Evolutionary conservation across 1,140 invertebrate genomes (phyloP).

Genomic region (Gonatopus flavifemur): DNA sequence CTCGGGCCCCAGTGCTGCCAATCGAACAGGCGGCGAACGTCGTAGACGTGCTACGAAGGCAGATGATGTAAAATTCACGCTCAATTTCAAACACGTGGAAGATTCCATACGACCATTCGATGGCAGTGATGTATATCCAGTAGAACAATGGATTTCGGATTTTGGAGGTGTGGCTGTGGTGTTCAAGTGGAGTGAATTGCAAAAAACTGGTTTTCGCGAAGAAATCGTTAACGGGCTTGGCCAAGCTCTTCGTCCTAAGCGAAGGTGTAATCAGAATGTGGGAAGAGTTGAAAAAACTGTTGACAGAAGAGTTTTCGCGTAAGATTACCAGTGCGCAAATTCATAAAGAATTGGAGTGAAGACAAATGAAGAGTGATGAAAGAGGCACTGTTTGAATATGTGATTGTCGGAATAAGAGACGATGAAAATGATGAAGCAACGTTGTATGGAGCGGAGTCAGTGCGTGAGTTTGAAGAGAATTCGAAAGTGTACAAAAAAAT

Average conservation of each 20-base stretch:
- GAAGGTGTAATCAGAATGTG: constrained; percentile 29
- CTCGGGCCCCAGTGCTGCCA: not conserved
- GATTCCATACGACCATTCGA: not conserved
- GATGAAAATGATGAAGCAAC: constrained; percentile 14
- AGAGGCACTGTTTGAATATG: constrained; percentile 23
- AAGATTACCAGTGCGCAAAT: constrained; percentile 24
- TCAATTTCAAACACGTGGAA: not conserved
- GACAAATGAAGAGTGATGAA: constrained; percentile 32
- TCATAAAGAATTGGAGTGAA: constrained; percentile 21
- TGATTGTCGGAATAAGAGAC: constrained; percentile 27
- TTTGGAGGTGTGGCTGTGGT: constrained; percentile 29
- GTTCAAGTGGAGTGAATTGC: constrained; percentile 27
- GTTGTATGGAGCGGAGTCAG: constrained; percentile 8
- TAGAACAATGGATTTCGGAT: constrained; percentile 32
- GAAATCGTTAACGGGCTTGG: constrained; percentile 31
- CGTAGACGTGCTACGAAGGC: too few relatives aligned
- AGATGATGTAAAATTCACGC: not conserved
- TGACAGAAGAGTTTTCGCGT: constrained; percentile 25
- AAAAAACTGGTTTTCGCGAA: constrained; percentile 34
- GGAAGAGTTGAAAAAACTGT: constrained; percentile 23
- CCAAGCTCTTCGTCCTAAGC: constrained; percentile 31
- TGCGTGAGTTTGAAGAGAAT: constrained; percentile 13
- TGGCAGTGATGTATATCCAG: constrained; percentile 17
- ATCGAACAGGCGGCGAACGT: not conserved
- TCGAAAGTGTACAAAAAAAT: constrained; percentile 12